Percentiles rank a stretch among this genome's conserved stretches.
These are phyloP conservation scores for Ophthalmolycus amberensis DNA, from an alignment of 2,113 vertebrate genomes.

Conservation along the genomic window DNA sequence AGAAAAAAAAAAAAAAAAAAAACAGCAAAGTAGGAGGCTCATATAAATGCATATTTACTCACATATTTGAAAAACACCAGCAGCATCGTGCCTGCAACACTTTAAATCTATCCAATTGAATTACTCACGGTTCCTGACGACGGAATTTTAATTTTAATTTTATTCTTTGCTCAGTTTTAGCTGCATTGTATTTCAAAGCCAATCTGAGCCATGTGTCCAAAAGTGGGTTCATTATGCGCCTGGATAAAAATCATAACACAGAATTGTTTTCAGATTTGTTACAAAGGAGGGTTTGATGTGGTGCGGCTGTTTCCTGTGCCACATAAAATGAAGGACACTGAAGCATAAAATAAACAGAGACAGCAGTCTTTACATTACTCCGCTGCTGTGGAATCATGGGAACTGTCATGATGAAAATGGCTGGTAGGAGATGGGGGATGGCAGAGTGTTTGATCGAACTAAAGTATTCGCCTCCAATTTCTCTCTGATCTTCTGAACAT, in stretches of 20 bases:
- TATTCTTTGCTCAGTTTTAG: slow-evolving; percentile 41
- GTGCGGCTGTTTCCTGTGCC: background rate
- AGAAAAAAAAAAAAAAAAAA: slow-evolving; percentile 1
- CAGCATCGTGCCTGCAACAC: slow-evolving; percentile 49
- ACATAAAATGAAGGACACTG: background rate
- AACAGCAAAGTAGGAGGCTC: slow-evolving; percentile 43
- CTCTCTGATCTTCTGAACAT: slow-evolving; percentile 63
- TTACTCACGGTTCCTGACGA: slow-evolving; percentile 52
- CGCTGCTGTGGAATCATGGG: slow-evolving; percentile 19
- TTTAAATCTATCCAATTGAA: slow-evolving; percentile 46
- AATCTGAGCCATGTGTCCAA: slow-evolving; percentile 37
- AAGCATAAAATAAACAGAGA: slow-evolving; percentile 8
- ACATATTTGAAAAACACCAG: slow-evolving; percentile 50
- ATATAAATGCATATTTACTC: slow-evolving; percentile 64
- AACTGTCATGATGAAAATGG: slow-evolving; percentile 31
- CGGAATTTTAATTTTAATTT: slow-evolving; percentile 26
- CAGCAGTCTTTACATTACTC: background rate
- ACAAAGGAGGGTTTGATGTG: background rate
- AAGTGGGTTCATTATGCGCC: slow-evolving; percentile 13
- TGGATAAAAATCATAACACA: background rate
- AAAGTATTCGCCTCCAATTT: slow-evolving; percentile 67
- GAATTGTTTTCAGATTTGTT: slow-evolving; percentile 12
- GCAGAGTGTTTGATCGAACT: slow-evolving; percentile 72
- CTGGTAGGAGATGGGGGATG: background rate
- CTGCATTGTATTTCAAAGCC: slow-evolving; percentile 33